Evolutionary conservation across 1,140 invertebrate genomes (phyloP).

Genomic region (Drosophila nebulosa): DNA sequence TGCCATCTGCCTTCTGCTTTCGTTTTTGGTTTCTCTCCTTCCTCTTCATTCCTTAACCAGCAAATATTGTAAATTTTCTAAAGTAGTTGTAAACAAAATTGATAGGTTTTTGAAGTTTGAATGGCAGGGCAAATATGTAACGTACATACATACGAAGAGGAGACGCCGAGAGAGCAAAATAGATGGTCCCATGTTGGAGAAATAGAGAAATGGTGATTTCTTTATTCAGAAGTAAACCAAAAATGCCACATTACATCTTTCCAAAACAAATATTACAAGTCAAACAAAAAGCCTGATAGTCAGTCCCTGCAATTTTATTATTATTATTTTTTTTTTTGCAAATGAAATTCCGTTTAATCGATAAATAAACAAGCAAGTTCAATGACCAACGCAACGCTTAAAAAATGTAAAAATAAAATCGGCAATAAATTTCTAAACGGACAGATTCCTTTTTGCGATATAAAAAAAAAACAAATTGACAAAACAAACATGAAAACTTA

Average conservation of each 20-base stretch:
- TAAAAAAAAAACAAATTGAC: not conserved
- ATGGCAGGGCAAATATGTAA: constrained; percentile 2
- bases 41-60: not conserved
- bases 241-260: not conserved
- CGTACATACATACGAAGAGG: not conserved
- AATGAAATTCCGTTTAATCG: no score
- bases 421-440: not conserved
- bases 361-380: not conserved
- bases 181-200: not conserved
- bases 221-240: not conserved
- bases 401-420: not conserved
- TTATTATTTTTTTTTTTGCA: no score
- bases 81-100: constrained; percentile 34
- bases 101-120: constrained; percentile 24
- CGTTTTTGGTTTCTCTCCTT: not conserved
- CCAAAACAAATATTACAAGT: not conserved
- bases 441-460: not conserved
- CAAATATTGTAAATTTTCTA: constrained; percentile 30
- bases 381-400: not conserved
- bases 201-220: not conserved
- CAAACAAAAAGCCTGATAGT: not conserved
- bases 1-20: not conserved
- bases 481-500: not conserved
- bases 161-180: not conserved
- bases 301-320: not conserved